These are phyloP conservation scores for Bombylius discolor DNA, from an alignment of 2,888 invertebrate genomes.

Conservation along the genomic window DNA sequence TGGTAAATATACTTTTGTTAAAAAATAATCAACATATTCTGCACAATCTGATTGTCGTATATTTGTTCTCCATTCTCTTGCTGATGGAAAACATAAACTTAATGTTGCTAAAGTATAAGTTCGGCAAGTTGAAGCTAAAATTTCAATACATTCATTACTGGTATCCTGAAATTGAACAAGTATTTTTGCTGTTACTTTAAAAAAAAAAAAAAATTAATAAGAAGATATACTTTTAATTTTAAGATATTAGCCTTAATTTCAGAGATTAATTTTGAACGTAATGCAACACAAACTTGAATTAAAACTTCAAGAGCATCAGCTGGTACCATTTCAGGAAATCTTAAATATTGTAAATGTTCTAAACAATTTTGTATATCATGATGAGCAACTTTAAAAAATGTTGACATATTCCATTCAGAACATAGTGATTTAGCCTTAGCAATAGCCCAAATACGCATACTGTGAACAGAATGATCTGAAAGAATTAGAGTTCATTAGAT, in stretches of 20 bases:
- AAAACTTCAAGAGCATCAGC: constrained; percentile 54
- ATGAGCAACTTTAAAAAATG: constrained; percentile 56
- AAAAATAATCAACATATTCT: constrained; percentile 57
- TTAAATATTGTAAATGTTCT: constrained; percentile 45
- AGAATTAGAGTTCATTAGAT: neutral
- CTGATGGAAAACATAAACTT: constrained; percentile 65
- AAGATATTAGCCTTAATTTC: constrained; percentile 64
- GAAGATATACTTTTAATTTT: constrained; percentile 51
- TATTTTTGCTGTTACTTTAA: neutral
- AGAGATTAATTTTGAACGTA: constrained; percentile 67
- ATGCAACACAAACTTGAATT: constrained; percentile 65
- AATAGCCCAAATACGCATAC: constrained; percentile 63
- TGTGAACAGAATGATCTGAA: constrained; percentile 66
- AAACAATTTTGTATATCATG: constrained; percentile 50
- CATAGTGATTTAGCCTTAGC: constrained; percentile 58
- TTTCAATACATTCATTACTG: constrained; percentile 54
- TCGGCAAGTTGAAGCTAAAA: constrained; percentile 60
- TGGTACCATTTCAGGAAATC: constrained; percentile 29
- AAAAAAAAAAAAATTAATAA: neutral
- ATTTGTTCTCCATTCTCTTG: constrained; percentile 50
- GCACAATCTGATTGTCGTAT: constrained; percentile 40
- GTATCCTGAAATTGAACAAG: constrained; percentile 45
- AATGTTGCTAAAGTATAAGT: constrained; percentile 67
- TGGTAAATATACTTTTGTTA: constrained; percentile 62
- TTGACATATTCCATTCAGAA: constrained; percentile 60